A percentile compares a stretch with the other conserved stretches of the same genome.
Evolutionary conservation across 2,797 vertebrate genomes (phyloP).

Genomic region (Notolepis coatsorum): DNA sequence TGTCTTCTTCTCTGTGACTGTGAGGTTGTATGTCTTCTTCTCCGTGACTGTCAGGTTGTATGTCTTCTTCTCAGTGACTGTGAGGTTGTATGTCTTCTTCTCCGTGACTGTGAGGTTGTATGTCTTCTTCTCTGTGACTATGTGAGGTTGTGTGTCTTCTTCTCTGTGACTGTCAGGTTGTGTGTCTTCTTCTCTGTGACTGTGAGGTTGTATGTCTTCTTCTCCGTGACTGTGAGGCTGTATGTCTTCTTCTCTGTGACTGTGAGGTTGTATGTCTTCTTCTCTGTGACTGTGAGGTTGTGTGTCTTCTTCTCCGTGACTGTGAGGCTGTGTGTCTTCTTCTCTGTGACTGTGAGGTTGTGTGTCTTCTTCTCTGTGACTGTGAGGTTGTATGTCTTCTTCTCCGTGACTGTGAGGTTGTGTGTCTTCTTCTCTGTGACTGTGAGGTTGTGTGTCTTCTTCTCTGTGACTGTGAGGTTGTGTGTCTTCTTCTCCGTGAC

Average conservation of each 20-base stretch:
- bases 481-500: conserved; percentile 48
- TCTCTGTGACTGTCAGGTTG: conserved; percentile 38
- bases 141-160: conserved; percentile 51
- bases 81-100: conserved; percentile 50
- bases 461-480: conserved; percentile 38
- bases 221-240: conserved; percentile 38
- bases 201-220: conserved; percentile 51
- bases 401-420: conserved; percentile 38
- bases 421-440: conserved; percentile 48
- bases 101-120: conserved; percentile 43
- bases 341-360: conserved; percentile 38
- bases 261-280: conserved; percentile 51
- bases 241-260: conserved; percentile 48
- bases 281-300: conserved; percentile 38
- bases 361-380: conserved; percentile 48
- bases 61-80: conserved; percentile 47
- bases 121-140: conserved; percentile 47
- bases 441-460: conserved; percentile 51
- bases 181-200: conserved; percentile 48
- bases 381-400: conserved; percentile 51
- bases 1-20: conserved; percentile 47
- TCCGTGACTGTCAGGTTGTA: conserved; percentile 43
- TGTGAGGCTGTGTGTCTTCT: conserved; percentile 51
- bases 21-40: conserved; percentile 50
- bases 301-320: conserved; percentile 48